Evolutionary conservation across 2,113 vertebrate genomes (phyloP), one percentile per base, ranked within the genome.

Genomic region (Chinchilla lanigera): DNA sequence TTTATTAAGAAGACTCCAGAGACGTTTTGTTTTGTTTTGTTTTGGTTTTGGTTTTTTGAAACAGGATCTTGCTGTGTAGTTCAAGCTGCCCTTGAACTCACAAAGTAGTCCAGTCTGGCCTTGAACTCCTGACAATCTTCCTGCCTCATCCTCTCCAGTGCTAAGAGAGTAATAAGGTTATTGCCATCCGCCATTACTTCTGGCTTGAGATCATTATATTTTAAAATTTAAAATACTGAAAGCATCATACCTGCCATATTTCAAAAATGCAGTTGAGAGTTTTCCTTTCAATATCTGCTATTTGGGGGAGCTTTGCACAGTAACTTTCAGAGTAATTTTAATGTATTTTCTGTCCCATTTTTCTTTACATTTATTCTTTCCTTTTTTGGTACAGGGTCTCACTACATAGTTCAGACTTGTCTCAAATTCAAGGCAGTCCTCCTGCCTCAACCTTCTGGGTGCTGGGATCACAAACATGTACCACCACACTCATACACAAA

Each of bases 141-240:
- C 75, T 78, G 44, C 41, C 75, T 33, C 26, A 50, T 78, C 44
- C 75, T 78, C 44, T 30, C 75, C 26, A 50, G 13, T 78, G 75
- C 28, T 78, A 50, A 77, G n/a, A 78, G 75, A 50, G 44, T 26
- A 14, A 30, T 50, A 50, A 17, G 44, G 50, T 50, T 50, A 50
- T 1, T 17, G 75, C 6, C 44, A 33, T 78, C 14, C 7, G 2
- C 75, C 26, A 47, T 47, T 5, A 47, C 41, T 77, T 47, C 44
- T 50, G 13, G 44, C 28, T 50, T 78, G 44, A 50, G 44, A 89
- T 41, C 35, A 9, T 30, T 94, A 22, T 52, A 88, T 92, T 63
- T 85, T 97, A n/a, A 77, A 90, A 90, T 95, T 84, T 77, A 67
- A 94, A 97, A 85, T 58, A 50, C 69, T 86, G 80, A 56, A 67